Base-by-base conservation (phyloP, 2,797 vertebrate genomes). In the Poliocrania exsul region DNA sequence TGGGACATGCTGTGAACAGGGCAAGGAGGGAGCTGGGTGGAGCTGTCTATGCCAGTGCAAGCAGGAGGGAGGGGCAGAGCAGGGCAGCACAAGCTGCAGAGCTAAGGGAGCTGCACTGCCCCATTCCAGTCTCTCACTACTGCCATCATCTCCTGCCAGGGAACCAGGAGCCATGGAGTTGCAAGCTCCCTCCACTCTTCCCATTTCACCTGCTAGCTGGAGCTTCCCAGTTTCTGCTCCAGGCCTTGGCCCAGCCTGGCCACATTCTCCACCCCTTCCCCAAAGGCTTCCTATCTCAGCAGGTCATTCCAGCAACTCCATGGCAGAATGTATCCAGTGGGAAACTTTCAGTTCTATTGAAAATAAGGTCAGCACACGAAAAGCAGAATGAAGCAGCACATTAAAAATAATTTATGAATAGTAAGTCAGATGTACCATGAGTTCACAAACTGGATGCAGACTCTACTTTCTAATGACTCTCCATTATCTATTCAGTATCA, bases 311-410 rank as follows among this genome's bases (percentile, higher is more conserved):
- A 81, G 5, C 33, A 75, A 23, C 31, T 54, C 66, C 73, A 44
- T 0, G 5, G 35, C 37, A 40, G 28, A 61, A 25, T 0, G 19
- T 1, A 3, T 13, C 35, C 35, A 65, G 38, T n/a, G 42, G 4
- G 5, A 31, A 33, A 62, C 25, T 47, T 69, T 4, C 21, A 62
- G 17, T 46, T 61, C 24, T 24, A 12, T 0, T 70, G 35, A 79
- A 93, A 91, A 70, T 5, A 81, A 53, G 7, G 50, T 29, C 25
- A 69, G 3, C 15, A 35, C 28, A 47, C 67, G 13, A 70, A 77
- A 51, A 5, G 20, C 0, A 42, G 11, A 5, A 21, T 50, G 33
- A 90, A 66, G 46, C 12, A 91, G 49, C 31, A 47, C 8, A 23
- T 46, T 3, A 46, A 58, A 86, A 84, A 28, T 24, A 67, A 71